Percentiles rank a stretch among this genome's conserved stretches.
Evolutionary conservation across 1,140 invertebrate genomes (phyloP).

Genomic region (Megathymus violae): DNA sequence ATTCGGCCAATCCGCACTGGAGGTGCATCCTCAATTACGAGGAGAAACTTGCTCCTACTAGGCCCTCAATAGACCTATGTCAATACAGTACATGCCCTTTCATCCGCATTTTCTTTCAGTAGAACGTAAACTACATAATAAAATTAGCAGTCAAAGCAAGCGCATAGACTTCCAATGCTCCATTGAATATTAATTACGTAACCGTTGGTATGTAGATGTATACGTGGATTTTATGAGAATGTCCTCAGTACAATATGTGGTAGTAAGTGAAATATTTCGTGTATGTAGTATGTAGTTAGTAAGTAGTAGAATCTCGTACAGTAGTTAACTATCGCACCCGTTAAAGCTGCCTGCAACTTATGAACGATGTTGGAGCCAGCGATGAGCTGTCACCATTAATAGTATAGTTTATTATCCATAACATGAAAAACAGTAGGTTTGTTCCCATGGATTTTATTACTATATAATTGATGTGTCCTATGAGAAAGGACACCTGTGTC

Average conservation of each 20-base stretch:
- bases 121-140: background rate
- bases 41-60: no score
- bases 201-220: slow-evolving; percentile 14
- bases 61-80: background rate
- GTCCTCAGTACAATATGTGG: no score
- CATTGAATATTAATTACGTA: slow-evolving; percentile 20
- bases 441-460: slow-evolving; percentile 12
- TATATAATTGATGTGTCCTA: slow-evolving; percentile 3
- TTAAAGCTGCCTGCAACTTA: no score
- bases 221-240: slow-evolving; percentile 11
- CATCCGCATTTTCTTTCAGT: background rate
- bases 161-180: slow-evolving; percentile 10
- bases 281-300: no score
- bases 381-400: no score
- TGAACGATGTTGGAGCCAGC: no score
- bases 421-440: background rate
- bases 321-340: no score
- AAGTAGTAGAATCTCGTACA: no score
- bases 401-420: no score
- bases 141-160: slow-evolving; percentile 17
- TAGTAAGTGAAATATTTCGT: no score
- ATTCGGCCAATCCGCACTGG: no score
- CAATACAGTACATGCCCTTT: background rate
- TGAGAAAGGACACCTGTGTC: slow-evolving; percentile 31
- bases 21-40: no score